Base-by-base conservation (phyloP, 2,113 vertebrate species). In the Danio rerio region DNA sequence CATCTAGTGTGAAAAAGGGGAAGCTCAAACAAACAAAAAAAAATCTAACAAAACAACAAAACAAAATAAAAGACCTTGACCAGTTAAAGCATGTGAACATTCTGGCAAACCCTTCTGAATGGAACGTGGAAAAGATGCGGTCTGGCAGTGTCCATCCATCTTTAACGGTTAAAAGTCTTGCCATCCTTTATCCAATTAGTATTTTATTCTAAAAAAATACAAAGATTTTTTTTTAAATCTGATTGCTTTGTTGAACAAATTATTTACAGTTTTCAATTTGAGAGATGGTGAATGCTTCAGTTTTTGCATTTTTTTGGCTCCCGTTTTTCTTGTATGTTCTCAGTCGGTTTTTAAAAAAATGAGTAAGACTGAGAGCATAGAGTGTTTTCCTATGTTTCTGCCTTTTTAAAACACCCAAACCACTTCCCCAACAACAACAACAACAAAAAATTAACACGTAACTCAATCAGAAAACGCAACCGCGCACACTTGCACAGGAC, bases 181-280 rank as follows among this genome's bases (percentile, higher is more conserved):
- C 81, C 85, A 85, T 84, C 70, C 76, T 77, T 86, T 75, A 42
- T 77, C 76, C 81, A 66, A 31, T 68, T 83, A 18, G 72, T 45
- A 74, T 88, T 72, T 86, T 91, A 90, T 89, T 90, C 88, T 83
- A 94, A 94, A 94, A 94, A 89, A 93, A 93, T 88, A 94, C 92
- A 94, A 93, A 86, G 21, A 18, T 80, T 81, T 86, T 20, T 50
- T 84, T 69, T 42, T 9, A 5, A 5, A 8, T 13, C 18, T 47
- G 87, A 71, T 70, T 84, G 79, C 58, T 88, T 73, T 77, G 78
- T 83, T 78, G 72, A 74, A 82, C 78, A 74, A 87, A 63, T 88
- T 91, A 90, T 90, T 80, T 90, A 93, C 92, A 93, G 88, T 84
- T 91, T 86, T 71, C n/a, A 87, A 89, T 92, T 78, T 81, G 79